Evolutionary conservation across 2,797 vertebrate genomes (phyloP), one percentile per base, ranked within the genome.

Genomic region (Semotilus atromaculatus): DNA sequence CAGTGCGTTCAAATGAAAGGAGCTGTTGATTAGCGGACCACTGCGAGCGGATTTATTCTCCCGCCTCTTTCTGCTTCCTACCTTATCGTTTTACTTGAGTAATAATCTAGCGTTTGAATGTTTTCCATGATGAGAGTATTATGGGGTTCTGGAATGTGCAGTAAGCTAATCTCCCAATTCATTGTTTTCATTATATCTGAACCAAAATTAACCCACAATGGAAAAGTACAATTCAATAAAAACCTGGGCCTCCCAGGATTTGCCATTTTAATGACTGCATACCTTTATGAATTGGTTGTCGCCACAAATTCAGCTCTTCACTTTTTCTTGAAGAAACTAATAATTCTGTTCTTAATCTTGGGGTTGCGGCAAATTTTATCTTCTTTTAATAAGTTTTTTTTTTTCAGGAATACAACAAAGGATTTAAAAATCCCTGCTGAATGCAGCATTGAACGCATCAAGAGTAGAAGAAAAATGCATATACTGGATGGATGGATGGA

Each of bases 121-220:
- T 90, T 89, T 85, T 89, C 72, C 87, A 55, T 64, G 88, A 92
- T 87, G 89, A 92, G 85, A 89, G 88, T 86, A 89, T 92, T 92
- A 89, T 88, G 83, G 86, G 87, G 87, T 34, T 7, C 81, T 84
- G 62, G 87, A 82, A 86, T 86, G 21, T 51, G 66, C 92, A 93
- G 91, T 91, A 92, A 94, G 88, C 92, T 94, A 94, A 94, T 94
- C 92, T 93, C 90, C 89, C 93, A 93, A 93, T 93, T 90, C 88
- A 90, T 92, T 92, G 76, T 91, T 92, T 93, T 90, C 90, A 91
- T 94, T 94, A 94, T 93, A 93, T 89, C 91, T 29, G 26, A 86
- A 68, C 84, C 89, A 62, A 92, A 89, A 92, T 88, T 89, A 93
- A 89, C 88, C 80, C 23, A 90, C 84, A 90, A 68, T 26, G 75